Percentiles rank a stretch among this genome's conserved stretches.
Conservation (phyloP, 2,797 vertebrate genomes). For the Distichodus sexfasciatus region DNA sequence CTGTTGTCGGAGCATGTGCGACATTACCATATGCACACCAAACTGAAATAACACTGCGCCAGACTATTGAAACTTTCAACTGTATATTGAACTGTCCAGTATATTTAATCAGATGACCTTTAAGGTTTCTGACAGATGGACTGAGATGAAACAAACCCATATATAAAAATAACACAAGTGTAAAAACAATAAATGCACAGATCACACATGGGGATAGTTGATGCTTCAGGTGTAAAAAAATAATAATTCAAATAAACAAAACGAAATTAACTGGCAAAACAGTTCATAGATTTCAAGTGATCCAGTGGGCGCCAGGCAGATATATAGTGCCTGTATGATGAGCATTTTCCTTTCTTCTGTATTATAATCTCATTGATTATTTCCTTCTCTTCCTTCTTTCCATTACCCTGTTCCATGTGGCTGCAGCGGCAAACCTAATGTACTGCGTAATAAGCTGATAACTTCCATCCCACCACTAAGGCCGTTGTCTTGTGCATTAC, state of each 20-base stretch:
- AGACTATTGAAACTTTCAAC: too few species aligned
- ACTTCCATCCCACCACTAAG: too few species aligned
- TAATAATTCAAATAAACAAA: background rate
- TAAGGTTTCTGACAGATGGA: background rate
- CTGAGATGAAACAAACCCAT: background rate
- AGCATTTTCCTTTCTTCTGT: too few species aligned
- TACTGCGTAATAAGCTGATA: too few species aligned
- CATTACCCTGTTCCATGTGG: too few species aligned
- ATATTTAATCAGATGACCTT: background rate
- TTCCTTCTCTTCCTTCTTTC: too few species aligned
- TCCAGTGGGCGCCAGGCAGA: background rate
- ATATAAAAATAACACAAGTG: conserved; percentile 15
- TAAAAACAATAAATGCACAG: background rate
- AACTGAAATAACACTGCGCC: too few species aligned
- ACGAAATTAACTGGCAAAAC: background rate
- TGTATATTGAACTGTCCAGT: background rate
- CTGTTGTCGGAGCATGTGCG: too few species aligned
- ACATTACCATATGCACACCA: too few species aligned
- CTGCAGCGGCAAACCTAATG: too few species aligned
- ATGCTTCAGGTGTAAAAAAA: conserved; percentile 12
- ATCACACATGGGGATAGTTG: background rate
- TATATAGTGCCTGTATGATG: too few species aligned
- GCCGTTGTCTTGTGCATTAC: background rate
- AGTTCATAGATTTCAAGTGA: background rate
- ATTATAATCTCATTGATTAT: too few species aligned